Evolutionary conservation across 2,888 invertebrate species (phyloP).

Genomic region (Eupithecia subfuscata): DNA sequence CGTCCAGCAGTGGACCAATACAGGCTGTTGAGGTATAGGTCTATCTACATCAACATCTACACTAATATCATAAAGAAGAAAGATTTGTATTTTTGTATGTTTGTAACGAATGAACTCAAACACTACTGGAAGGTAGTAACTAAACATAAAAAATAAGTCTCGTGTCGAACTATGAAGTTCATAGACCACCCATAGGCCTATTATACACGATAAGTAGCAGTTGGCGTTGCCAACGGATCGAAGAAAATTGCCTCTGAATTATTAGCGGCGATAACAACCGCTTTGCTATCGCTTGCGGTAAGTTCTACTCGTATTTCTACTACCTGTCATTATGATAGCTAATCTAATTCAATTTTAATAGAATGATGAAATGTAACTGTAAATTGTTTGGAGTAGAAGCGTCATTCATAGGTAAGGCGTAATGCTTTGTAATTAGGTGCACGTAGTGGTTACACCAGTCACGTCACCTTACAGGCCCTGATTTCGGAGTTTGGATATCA

Average conservation of each 20-base stretch:
- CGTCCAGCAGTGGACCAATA: too few species aligned
- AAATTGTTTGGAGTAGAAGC: background rate
- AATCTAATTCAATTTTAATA: constrained; percentile 30
- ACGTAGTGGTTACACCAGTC: background rate
- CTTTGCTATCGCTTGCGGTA: constrained; percentile 27
- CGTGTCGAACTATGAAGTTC: background rate
- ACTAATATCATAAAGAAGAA: too few species aligned
- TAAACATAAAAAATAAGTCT: background rate
- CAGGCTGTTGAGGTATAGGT: too few species aligned
- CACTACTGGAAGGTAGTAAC: background rate
- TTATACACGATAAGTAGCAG: constrained; percentile 26
- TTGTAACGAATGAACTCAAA: too few species aligned
- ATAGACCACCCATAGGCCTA: background rate
- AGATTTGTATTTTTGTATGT: too few species aligned
- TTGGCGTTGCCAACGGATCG: constrained; percentile 35
- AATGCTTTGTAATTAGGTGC: background rate
- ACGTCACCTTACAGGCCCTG: background rate
- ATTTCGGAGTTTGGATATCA: background rate
- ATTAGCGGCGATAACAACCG: constrained; percentile 37
- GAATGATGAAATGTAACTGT: background rate
- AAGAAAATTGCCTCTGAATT: constrained; percentile 42
- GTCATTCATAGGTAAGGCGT: background rate
- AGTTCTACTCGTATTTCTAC: constrained; percentile 28
- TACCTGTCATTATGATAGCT: constrained; percentile 21
- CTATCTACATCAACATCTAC: too few species aligned